These are phyloP conservation scores for Anarsia innoxiella DNA, from an alignment of 2,888 invertebrate genomes.

Conservation along the genomic window DNA sequence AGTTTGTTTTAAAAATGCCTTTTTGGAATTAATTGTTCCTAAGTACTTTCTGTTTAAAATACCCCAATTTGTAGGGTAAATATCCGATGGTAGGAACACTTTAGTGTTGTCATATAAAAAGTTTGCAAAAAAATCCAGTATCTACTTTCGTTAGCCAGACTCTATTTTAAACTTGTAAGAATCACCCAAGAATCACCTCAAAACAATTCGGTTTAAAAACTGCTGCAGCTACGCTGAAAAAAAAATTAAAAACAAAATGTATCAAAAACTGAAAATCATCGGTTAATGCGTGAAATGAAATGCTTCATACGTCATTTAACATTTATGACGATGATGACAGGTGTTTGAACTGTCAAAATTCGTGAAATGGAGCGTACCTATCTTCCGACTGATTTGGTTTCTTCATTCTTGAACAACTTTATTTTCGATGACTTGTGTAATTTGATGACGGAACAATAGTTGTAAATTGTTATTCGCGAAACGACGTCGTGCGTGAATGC, in stretches of 20 bases:
- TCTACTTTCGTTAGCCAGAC: too few relatives aligned
- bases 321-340: constrained; percentile 5
- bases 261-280: background rate
- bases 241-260: background rate
- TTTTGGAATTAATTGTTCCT: too few relatives aligned
- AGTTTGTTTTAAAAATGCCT: too few relatives aligned
- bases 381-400: constrained; percentile 36
- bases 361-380: constrained; percentile 48
- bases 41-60: too few relatives aligned
- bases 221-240: too few relatives aligned
- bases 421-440: constrained; percentile 62
- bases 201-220: too few relatives aligned
- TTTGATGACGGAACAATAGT: constrained; percentile 37
- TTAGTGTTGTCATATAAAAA: too few relatives aligned
- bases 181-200: too few relatives aligned
- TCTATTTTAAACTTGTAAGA: too few relatives aligned
- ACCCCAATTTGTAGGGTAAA: too few relatives aligned
- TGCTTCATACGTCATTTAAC: constrained; percentile 21
- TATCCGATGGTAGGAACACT: too few relatives aligned
- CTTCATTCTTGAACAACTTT: constrained; percentile 35
- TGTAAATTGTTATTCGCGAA: constrained; percentile 22
- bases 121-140: too few relatives aligned
- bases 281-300: constrained; percentile 3
- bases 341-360: constrained; percentile 20
- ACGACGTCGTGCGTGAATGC: constrained; percentile 17